These are phyloP conservation scores for Atta cephalotes DNA, from an alignment of 1,140 invertebrate genomes.

Conservation along the genomic window DNA sequence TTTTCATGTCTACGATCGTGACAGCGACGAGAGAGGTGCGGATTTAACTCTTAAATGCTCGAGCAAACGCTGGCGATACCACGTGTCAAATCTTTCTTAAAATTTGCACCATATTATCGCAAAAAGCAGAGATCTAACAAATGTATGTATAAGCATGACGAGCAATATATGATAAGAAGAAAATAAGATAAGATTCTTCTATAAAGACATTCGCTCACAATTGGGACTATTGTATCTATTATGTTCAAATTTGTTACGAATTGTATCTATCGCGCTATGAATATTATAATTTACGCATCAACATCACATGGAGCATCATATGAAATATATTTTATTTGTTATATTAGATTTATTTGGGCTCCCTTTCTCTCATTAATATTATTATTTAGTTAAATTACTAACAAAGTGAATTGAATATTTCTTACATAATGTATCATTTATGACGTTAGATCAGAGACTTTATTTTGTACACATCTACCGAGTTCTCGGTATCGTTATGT, in stretches of 20 bases:
- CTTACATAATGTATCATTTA: not conserved
- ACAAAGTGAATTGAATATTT: not conserved
- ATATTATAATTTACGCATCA: no score
- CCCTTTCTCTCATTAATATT: no score
- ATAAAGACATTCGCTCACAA: not conserved
- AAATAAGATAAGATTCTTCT: not conserved
- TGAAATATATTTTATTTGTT: no score
- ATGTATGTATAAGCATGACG: not conserved
- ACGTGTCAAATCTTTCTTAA: not conserved
- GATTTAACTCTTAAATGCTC: not conserved
- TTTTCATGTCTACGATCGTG: constrained; percentile 25
- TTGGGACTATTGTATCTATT: no score
- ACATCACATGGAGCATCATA: no score
- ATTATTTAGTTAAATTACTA: not conserved
- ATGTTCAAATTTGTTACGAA: no score
- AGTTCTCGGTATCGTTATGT: no score
- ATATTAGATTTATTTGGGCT: no score
- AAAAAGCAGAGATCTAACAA: not conserved
- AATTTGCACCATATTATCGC: not conserved
- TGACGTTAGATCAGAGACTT: not conserved
- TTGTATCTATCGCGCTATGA: no score
- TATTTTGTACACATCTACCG: no score
- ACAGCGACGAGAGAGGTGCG: not conserved
- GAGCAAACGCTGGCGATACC: not conserved
- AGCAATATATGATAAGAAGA: not conserved